Evolutionary conservation across 1,140 invertebrate genomes (phyloP).

Genomic region (Ridgeia piscesae): DNA sequence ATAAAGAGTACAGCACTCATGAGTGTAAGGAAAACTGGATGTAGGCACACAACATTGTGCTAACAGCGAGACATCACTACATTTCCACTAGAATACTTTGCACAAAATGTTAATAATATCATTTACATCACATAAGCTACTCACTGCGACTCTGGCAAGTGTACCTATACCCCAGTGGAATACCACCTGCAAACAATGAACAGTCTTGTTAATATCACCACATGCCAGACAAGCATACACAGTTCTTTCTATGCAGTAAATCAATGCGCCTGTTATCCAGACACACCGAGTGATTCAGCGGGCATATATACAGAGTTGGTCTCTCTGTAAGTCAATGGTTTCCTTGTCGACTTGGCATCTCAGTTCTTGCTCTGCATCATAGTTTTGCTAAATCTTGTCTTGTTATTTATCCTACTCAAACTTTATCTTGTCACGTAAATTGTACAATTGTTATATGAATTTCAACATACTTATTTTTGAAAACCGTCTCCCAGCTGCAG

Average conservation of each 20-base stretch:
- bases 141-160: slow-evolving; percentile 43
- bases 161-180: slow-evolving; percentile 39
- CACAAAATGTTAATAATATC: not conserved
- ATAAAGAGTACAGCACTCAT: not conserved
- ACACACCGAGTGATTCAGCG: not conserved
- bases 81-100: not conserved
- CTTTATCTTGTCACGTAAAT: no score
- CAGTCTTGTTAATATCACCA: not conserved
- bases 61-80: no score
- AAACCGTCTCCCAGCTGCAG: no score
- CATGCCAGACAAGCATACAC: not conserved
- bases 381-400: no score
- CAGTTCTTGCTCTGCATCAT: no score
- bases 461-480: no score
- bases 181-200: slow-evolving; percentile 24
- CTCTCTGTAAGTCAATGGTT: no score
- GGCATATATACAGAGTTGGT: no score
- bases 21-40: slow-evolving; percentile 4
- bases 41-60: no score
- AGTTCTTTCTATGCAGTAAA: not conserved
- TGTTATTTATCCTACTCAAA: no score
- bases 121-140: slow-evolving; percentile 26
- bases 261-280: not conserved
- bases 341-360: no score
- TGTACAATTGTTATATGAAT: no score